Evolutionary conservation across 2,797 vertebrate genomes (phyloP).

Genomic region (Gephyroberyx darwinii): DNA sequence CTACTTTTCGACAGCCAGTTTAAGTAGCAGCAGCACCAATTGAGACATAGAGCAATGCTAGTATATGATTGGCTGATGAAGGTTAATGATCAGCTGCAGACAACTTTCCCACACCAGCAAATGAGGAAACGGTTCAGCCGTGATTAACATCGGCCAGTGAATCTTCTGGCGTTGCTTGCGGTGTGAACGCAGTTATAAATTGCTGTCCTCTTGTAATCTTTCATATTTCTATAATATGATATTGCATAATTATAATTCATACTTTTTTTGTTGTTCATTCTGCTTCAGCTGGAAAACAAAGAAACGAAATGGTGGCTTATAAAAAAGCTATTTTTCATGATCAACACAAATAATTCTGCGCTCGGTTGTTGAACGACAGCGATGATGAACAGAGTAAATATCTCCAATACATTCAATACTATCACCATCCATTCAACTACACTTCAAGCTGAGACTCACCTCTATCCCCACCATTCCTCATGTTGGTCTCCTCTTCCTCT

Average conservation of each 20-base stretch:
- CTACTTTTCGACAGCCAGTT: too few relatives aligned
- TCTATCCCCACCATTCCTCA: constrained; percentile 92
- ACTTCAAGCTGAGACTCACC: constrained; percentile 74
- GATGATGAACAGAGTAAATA: not conserved
- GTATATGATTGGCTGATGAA: constrained; percentile 29
- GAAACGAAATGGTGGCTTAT: constrained; percentile 24
- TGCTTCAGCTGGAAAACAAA: constrained; percentile 66
- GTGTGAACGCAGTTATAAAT: not conserved
- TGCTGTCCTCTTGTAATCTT: not conserved
- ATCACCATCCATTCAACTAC: not conserved
- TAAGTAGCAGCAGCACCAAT: constrained; percentile 1
- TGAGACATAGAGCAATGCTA: constrained; percentile 27
- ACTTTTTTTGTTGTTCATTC: constrained; percentile 65
- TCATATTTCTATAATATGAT: constrained; percentile 1
- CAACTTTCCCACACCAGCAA: constrained; percentile 28
- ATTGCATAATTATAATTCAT: constrained; percentile 52
- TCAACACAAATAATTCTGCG: not conserved
- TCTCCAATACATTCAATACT: not conserved
- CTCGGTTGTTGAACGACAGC: too few relatives aligned
- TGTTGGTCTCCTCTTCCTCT: constrained; percentile 87
- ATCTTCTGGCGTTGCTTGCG: constrained; percentile 1
- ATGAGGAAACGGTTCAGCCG: constrained; percentile 1
- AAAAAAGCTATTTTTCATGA: not conserved
- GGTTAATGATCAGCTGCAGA: constrained; percentile 33
- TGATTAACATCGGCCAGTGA: constrained; percentile 7